Base-by-base conservation (phyloP, 1,140 invertebrate genomes). In the Brachionus paranguensis region DNA sequence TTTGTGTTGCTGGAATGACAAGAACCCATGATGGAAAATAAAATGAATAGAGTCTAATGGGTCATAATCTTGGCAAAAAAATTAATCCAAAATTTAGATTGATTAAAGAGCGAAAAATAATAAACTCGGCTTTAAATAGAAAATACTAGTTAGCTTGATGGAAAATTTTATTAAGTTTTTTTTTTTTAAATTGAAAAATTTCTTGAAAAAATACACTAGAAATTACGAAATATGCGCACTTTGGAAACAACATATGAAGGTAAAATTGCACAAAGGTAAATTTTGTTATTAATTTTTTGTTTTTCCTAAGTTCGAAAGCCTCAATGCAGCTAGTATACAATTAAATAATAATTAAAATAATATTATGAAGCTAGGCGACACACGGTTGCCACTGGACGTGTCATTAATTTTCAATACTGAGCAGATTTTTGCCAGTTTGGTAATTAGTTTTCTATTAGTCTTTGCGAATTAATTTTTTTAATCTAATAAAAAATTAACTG, bases 31-130 rank as follows among this genome's bases (percentile, higher is more conserved):
- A 20, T 60, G 17, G 20, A 60, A 60, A 60, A 60, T 20, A 60
- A 5, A 60, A 60, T 20, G 8, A 60, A 60, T 60, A 45, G 43
- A 41, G 5, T 72, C 41, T 72, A 41, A 8, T 41, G 24, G 17
- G 6, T 72, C 68, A 72, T 72, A 72, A 72, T 72, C 68, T 72
- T 72, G 41, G 33, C 33, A 72, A 72, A 41, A 41, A 72, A 72
- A 72, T 41, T 72, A 68, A 20, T 72, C 41, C n/a, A 41, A 72
- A 72, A 43, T 72, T 72, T 72, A 72, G 68, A 72, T 72, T 72
- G 37, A 72, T 43, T 45, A 43, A 53, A 53, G 17, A 53, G 6
- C 33, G 6, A 37, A 37, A 37, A 37, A 7, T 7, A 37, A 37
- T 37, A 37, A 37, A 7, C 33, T 37, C 6, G 33, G 33, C 33